phyloP scores from a whole-genome alignment of 2,113 vertebrate genomes.

The Peucedramus taeniatus region DNA sequence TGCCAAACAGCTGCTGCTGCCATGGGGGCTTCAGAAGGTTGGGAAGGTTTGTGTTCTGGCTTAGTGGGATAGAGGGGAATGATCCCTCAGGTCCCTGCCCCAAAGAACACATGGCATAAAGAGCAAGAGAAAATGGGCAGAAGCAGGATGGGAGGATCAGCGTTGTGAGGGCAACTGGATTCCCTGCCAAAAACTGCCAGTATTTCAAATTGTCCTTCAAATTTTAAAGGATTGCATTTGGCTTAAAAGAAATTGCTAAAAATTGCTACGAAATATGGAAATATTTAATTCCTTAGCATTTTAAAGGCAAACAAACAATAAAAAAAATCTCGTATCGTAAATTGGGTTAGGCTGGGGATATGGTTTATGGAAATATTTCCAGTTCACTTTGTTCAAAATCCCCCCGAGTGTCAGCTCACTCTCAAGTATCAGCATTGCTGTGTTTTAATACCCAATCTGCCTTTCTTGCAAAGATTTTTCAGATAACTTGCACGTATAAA shows the following conservation, averaged over 20 bases:
- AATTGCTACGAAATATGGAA: background rate
- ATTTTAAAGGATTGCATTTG: background rate
- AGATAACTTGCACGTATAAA: background rate
- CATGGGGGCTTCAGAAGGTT: accelerated
- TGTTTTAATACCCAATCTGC: background rate
- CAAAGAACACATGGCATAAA: too few relatives aligned
- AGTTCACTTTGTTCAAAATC: background rate
- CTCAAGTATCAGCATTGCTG: background rate
- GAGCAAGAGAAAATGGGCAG: background rate
- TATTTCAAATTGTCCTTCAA: background rate
- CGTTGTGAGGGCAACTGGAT: background rate
- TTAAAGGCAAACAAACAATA: background rate
- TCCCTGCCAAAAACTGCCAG: background rate
- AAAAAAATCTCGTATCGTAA: background rate
- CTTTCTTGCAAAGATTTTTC: background rate
- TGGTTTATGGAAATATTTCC: background rate
- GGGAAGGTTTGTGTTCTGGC: background rate
- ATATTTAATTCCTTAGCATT: background rate
- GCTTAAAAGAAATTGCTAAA: background rate
- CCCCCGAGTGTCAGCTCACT: background rate
- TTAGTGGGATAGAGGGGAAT: accelerated
- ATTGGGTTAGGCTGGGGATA: background rate
- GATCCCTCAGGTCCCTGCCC: background rate
- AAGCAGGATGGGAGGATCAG: background rate
- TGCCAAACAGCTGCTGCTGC: background rate